Evolutionary conservation across 2,888 invertebrate genomes (phyloP), one percentile per base, ranked within the genome.

Genomic region (Polylopha cassiicola): DNA sequence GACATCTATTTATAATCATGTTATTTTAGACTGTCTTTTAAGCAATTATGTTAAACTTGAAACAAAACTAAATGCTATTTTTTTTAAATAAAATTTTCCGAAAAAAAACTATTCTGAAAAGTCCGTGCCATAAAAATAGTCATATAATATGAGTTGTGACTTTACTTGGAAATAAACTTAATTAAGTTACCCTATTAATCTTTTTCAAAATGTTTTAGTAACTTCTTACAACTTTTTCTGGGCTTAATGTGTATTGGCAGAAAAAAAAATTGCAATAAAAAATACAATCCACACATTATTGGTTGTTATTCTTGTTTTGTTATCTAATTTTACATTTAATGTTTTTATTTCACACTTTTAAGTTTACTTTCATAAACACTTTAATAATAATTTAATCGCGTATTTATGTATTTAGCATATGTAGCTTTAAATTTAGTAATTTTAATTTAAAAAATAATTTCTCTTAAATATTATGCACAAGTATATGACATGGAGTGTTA

Each of bases 261-360:
- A 34, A 36, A 30, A 34, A 17, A 34, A 34, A 32, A 27, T 55
- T 51, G 42, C 56, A 59, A 53, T 57, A 53, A 50, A 50, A 47
- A 51, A 57, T 58, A 57, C 55, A 47, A 53, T 30, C 44, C 34
- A 20, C 26, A 38, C 39, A 49, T 59, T 73, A 81, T 75, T 75
- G 74, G 76, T 79, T 80, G 82, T 84, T 81, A 76, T 64, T 47
- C 62, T 72, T 76, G 75, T 82, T 80, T 76, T 75, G 82, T 84
- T 84, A 78, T 75, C 65, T 84, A 81, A 79, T 82, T 82, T 78
- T 82, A 79, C 62, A 65, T 77, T 68, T 55, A 47, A 58, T 58
- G 66, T 74, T 72, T 65, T 71, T 68, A 59, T 73, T 73, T 70
- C 55, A 44, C 48, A 50, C 53, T 63, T 61, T 61, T 68, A 63